Percentiles rank a stretch among this genome's conserved stretches.
Evolutionary conservation across 2,888 invertebrate species (phyloP).

Genomic region (Xanthostigma xanthostigma): DNA sequence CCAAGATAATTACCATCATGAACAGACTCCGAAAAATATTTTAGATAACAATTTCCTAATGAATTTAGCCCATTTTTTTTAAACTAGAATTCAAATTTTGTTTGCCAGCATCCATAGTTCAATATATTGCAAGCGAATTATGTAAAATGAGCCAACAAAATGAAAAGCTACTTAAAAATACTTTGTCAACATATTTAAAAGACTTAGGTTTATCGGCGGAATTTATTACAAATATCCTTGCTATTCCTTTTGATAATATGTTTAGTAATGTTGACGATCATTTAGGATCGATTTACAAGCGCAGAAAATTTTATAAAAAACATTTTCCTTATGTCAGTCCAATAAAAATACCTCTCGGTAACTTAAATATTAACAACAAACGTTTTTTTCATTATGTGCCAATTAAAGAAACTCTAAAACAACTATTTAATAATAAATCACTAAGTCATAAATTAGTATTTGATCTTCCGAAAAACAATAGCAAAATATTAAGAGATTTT

Average conservation of each 20-base stretch:
- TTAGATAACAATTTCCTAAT: too few species aligned
- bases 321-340: slow-evolving; percentile 8
- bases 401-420: slow-evolving; percentile 9
- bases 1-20: background rate
- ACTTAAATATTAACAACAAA: background rate
- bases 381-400: slow-evolving; percentile 12
- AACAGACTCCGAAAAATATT: background rate
- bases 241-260: slow-evolving; percentile 4
- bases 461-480: background rate
- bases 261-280: slow-evolving; percentile 1
- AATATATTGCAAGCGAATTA: slow-evolving; percentile 11
- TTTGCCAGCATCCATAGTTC: slow-evolving; percentile 11
- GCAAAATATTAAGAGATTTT: slow-evolving; percentile 14
- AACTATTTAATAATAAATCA: slow-evolving; percentile 10
- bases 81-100: slow-evolving; percentile 13
- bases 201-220: slow-evolving; percentile 4
- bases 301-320: slow-evolving; percentile 10
- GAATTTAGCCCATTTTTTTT: slow-evolving; percentile 9
- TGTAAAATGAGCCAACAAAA: slow-evolving; percentile 9
- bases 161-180: slow-evolving; percentile 7
- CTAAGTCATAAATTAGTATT: slow-evolving; percentile 6
- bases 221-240: slow-evolving; percentile 6
- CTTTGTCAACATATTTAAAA: slow-evolving; percentile 4
- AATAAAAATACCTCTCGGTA: slow-evolving; percentile 4
- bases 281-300: slow-evolving; percentile 6